phyloP scores from a whole-genome alignment of 2,888 invertebrate genomes.

The Auanema freiburgensis region DNA sequence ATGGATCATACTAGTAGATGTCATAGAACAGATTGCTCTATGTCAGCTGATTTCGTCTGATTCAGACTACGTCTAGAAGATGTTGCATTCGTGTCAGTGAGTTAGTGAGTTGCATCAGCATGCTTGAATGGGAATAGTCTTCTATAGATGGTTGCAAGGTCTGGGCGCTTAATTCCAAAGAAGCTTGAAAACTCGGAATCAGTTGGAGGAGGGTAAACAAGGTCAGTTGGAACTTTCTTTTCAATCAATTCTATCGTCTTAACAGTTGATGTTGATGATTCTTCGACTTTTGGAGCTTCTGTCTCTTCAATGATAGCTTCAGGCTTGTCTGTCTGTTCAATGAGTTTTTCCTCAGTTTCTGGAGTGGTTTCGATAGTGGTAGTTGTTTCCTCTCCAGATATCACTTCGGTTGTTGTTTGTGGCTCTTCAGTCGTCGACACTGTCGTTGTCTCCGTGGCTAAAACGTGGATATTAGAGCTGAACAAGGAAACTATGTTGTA shows the following conservation, averaged over 20 bases:
- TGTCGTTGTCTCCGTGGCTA: slow-evolving; percentile 2
- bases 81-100: too few species aligned
- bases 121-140: slow-evolving; percentile 21
- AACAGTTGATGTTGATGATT: not conserved
- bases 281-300: not conserved
- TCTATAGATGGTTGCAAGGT: slow-evolving; percentile 25
- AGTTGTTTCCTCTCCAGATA: not conserved
- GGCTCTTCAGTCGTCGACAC: not conserved
- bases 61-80: too few species aligned
- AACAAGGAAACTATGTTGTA: too few species aligned
- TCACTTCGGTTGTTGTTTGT: slow-evolving; percentile 8
- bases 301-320: slow-evolving; percentile 1
- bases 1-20: too few species aligned
- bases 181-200: slow-evolving; percentile 10
- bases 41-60: too few species aligned
- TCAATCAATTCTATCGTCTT: slow-evolving; percentile 4
- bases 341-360: not conserved
- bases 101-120: too few species aligned
- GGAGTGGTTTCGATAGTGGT: slow-evolving; percentile 3
- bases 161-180: slow-evolving; percentile 17
- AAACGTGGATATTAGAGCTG: too few species aligned
- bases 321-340: not conserved
- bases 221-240: too few species aligned
- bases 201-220: slow-evolving; percentile 2
- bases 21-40: too few species aligned